Conservation (phyloP, 2,113 vertebrate species). For the Pleuronectes platessa region DNA sequence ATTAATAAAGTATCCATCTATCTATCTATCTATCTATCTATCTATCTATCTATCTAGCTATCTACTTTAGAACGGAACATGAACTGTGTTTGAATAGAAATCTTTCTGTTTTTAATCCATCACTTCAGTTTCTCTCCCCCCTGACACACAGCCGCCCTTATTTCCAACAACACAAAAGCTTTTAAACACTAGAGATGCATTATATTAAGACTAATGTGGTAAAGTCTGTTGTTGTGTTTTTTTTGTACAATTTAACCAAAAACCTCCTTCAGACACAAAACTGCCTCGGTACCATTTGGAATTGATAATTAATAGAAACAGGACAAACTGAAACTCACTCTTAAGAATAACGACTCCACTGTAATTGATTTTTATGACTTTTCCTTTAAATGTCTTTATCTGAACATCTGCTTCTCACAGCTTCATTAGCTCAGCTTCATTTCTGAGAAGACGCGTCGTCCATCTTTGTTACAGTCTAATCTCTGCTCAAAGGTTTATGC, state of each 20-base stretch:
- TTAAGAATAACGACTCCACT: constrained; percentile 1
- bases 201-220: not conserved
- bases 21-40: too few relatives aligned
- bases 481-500: too few relatives aligned
- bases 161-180: too few relatives aligned
- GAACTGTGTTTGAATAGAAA: too few relatives aligned
- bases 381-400: not conserved
- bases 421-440: not conserved
- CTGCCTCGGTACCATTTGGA: not conserved
- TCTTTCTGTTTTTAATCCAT: too few relatives aligned
- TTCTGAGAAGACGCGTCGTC: too few relatives aligned
- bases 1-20: too few relatives aligned
- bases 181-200: not conserved
- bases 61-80: not conserved
- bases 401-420: constrained; percentile 40
- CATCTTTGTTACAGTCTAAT: too few relatives aligned
- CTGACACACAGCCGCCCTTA: too few relatives aligned
- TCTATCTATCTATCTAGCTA: too few relatives aligned
- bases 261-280: not conserved
- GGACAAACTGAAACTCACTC: constrained; percentile 16
- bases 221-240: not conserved
- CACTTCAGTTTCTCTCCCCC: too few relatives aligned
- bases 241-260: not conserved
- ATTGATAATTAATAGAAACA: constrained; percentile 21
- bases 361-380: not conserved